Evolutionary conservation across 2,888 invertebrate species (phyloP).

Genomic region (Calliphora vomitoria): DNA sequence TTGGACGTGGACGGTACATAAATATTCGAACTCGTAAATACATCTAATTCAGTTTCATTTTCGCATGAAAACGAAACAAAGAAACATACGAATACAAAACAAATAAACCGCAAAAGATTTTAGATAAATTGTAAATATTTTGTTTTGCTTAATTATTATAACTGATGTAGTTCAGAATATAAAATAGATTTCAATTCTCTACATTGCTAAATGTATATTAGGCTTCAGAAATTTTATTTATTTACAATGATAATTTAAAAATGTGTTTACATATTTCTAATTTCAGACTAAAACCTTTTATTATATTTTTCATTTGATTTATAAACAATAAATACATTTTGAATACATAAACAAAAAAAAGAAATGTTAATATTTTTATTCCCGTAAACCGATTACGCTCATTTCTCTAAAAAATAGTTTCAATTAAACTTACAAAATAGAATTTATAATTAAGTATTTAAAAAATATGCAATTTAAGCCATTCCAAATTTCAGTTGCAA

Average conservation of each 20-base stretch:
- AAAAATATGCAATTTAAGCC: too few species aligned
- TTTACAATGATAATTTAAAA: not conserved
- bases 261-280: not conserved
- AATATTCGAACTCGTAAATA: not conserved
- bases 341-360: too few species aligned
- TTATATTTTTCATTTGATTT: not conserved
- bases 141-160: not conserved
- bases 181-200: not conserved
- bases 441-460: too few species aligned
- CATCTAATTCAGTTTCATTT: conserved; percentile 35
- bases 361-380: too few species aligned
- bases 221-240: not conserved
- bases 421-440: too few species aligned
- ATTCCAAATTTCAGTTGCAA: too few species aligned
- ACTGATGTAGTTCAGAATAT: not conserved
- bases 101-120: conserved; percentile 25
- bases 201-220: not conserved
- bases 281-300: not conserved
- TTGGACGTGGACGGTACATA: conserved; percentile 1
- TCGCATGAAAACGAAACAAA: conserved; percentile 23
- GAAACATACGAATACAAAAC: conserved; percentile 10
- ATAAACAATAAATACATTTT: not conserved
- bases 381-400: too few species aligned
- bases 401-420: too few species aligned
- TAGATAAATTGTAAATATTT: conserved; percentile 47